A percentile compares a stretch with the other conserved stretches of the same genome.
Evolutionary conservation across 1,140 invertebrate genomes (phyloP).

Genomic region (Drosophila jambulina): DNA sequence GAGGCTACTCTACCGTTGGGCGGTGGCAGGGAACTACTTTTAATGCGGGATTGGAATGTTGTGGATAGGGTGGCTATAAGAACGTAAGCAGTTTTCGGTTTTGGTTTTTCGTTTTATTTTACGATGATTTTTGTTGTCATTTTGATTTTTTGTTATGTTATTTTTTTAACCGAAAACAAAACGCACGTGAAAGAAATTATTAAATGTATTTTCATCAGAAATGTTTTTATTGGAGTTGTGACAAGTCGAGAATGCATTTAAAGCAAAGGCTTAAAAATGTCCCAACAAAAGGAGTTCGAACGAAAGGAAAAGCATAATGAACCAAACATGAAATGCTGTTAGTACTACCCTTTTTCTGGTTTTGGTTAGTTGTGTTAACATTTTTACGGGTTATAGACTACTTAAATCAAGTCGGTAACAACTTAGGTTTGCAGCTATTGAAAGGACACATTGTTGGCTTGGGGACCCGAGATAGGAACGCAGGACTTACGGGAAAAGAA

Average conservation of each 20-base stretch:
- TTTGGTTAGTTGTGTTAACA: conserved; percentile 45
- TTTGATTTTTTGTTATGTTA: conserved; percentile 24
- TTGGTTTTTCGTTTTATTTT: conserved; percentile 38
- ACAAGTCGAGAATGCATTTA: conserved; percentile 48
- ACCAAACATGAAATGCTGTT: conserved; percentile 37
- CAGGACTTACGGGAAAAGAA: background rate
- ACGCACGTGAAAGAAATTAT: conserved; percentile 70
- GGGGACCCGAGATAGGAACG: background rate
- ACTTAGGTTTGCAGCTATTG: conserved; percentile 33
- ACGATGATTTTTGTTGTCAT: conserved; percentile 47
- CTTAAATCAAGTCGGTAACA: conserved; percentile 28
- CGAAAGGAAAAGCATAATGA: conserved; percentile 26
- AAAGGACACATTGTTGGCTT: conserved; percentile 35
- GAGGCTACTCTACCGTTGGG: conserved; percentile 83
- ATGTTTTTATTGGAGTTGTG: conserved; percentile 32
- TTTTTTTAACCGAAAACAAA: conserved; percentile 67
- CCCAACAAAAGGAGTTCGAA: conserved; percentile 21
- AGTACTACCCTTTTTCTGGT: conserved; percentile 25
- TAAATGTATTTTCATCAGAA: conserved; percentile 57
- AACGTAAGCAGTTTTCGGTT: conserved; percentile 77
- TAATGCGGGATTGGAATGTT: conserved; percentile 86
- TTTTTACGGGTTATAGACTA: conserved; percentile 64
- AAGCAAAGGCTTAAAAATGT: conserved; percentile 47
- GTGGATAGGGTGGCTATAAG: conserved; percentile 86
- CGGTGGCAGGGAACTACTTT: conserved; percentile 86